Conservation (phyloP, 2,888 invertebrate genomes). For the Baronia brevicornis region DNA sequence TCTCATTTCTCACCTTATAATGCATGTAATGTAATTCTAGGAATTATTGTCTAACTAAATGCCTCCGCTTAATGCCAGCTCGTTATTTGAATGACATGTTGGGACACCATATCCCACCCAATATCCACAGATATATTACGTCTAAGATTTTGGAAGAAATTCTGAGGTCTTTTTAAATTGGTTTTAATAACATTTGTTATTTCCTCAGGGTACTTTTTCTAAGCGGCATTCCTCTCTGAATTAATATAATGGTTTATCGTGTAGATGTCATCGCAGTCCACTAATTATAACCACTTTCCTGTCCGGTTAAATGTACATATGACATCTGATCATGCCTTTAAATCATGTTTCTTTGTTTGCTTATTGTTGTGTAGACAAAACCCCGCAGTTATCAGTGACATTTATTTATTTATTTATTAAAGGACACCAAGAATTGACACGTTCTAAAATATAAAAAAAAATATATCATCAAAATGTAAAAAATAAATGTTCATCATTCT, state of each 20-base stretch:
- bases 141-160: slow-evolving; percentile 25
- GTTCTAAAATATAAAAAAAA: no score
- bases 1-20: slow-evolving; percentile 42
- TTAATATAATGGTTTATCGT: slow-evolving; percentile 39
- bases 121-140: slow-evolving; percentile 16
- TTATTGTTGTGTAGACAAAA: no score
- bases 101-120: slow-evolving; percentile 31
- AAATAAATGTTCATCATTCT: no score
- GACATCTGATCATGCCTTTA: slow-evolving; percentile 36
- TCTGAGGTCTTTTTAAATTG: slow-evolving; percentile 29
- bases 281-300: slow-evolving; percentile 41
- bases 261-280: slow-evolving; percentile 35
- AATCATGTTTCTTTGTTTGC: slow-evolving; percentile 19
- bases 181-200: slow-evolving; percentile 26
- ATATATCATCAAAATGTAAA: no score
- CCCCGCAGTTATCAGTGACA: no score
- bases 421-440: no score
- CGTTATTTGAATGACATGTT: slow-evolving; percentile 50
- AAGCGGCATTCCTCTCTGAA: slow-evolving; percentile 37
- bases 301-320: slow-evolving; percentile 25
- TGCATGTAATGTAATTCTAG: slow-evolving; percentile 49
- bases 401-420: no score
- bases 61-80: slow-evolving; percentile 40
- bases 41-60: slow-evolving; percentile 60
- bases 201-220: slow-evolving; percentile 30